A percentile compares a stretch with the other conserved stretches of the same genome.
Conservation (phyloP, 1,140 invertebrate genomes). For the Ganaspis sp. region DNA sequence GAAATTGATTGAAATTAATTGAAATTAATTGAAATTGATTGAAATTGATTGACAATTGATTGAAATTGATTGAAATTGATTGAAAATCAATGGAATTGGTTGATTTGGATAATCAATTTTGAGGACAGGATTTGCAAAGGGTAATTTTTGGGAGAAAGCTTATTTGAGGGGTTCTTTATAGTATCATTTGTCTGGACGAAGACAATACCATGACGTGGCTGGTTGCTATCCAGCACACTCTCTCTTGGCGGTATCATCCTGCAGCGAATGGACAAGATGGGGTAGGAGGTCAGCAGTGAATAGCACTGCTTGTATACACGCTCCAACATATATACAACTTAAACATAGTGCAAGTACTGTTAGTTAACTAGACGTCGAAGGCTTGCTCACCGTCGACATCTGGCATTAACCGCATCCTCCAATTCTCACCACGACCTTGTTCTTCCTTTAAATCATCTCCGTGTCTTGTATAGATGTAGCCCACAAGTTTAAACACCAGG, state of each 20-base stretch:
- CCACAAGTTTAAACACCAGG: neutral
- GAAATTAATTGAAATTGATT: no score
- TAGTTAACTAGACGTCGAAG: conserved; percentile 56
- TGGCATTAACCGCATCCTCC: conserved; percentile 52
- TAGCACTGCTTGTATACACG: conserved; percentile 53
- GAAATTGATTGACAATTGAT: no score
- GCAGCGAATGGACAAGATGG: conserved; percentile 30
- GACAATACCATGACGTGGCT: conserved; percentile 52
- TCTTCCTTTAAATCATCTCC: conserved; percentile 44
- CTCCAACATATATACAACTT: conserved; percentile 48
- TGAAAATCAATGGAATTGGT: no score
- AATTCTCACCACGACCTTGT: conserved; percentile 58
- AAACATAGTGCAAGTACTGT: conserved; percentile 49
- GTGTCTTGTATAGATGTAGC: conserved; percentile 17
- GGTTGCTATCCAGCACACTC: conserved; percentile 49
- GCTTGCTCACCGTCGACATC: conserved; percentile 51
- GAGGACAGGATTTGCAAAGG: no score
- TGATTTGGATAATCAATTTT: no score
- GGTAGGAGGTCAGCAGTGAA: conserved; percentile 59
- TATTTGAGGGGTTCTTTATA: conserved; percentile 44
- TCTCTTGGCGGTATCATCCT: conserved; percentile 47
- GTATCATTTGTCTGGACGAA: conserved; percentile 47
- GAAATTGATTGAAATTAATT: no score
- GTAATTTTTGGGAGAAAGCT: conserved; percentile 1
- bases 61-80: no score